Percentiles rank a stretch among this genome's conserved stretches.
Conservation (phyloP, 2,888 invertebrate genomes). For the Muscina levida region DNA sequence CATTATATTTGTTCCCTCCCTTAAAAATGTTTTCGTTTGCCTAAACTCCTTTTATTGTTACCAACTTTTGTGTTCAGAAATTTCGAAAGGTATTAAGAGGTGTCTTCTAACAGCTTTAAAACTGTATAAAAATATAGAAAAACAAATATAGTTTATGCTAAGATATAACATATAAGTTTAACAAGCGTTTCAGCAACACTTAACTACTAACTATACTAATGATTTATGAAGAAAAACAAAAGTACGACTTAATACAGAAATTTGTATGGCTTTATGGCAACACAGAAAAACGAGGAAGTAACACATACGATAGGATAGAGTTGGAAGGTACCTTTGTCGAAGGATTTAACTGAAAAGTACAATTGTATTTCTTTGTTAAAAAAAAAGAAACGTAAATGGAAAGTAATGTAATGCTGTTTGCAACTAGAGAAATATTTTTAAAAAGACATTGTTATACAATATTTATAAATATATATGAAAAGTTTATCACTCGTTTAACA, state of each 20-base stretch:
- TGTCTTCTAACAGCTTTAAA: slow-evolving; percentile 4
- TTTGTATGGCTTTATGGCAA: slow-evolving; percentile 58
- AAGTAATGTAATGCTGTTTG: no score
- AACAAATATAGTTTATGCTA: no score
- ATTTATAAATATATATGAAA: no score
- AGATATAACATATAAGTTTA: slow-evolving; percentile 10
- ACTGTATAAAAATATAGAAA: not conserved
- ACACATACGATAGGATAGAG: no score
- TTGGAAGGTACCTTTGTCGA: slow-evolving; percentile 45
- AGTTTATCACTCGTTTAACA: no score
- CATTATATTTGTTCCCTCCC: no score
- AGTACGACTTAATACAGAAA: slow-evolving; percentile 49
- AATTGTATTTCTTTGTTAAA: slow-evolving; percentile 36
- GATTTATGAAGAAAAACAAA: slow-evolving; percentile 20
- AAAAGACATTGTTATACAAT: not conserved
- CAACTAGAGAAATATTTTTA: not conserved
- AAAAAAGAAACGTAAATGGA: not conserved
- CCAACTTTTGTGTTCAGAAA: not conserved
- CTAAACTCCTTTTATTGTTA: no score
- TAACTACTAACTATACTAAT: not conserved
- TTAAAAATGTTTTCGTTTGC: no score
- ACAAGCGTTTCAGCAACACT: not conserved
- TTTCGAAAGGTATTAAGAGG: slow-evolving; percentile 1
- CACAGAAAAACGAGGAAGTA: no score
- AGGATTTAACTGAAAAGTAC: slow-evolving; percentile 43